Evolutionary conservation across 2,888 invertebrate genomes (phyloP).

Genomic region (Osmoderma eremita): DNA sequence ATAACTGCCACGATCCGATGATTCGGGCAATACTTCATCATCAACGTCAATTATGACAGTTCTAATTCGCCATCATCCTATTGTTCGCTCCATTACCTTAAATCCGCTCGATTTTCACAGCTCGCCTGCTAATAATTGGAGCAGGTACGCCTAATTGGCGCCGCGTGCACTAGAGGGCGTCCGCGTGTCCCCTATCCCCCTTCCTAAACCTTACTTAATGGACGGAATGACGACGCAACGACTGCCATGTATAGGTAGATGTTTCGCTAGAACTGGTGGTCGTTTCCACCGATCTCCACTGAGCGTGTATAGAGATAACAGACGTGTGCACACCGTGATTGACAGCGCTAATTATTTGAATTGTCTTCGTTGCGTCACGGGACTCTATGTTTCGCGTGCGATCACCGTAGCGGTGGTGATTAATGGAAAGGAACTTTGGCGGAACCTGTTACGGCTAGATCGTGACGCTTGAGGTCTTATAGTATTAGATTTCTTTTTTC

Average conservation of each 20-base stretch:
- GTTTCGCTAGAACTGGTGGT: constrained; percentile 12
- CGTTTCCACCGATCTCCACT: background rate
- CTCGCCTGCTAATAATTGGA: constrained; percentile 1
- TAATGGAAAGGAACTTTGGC: constrained; percentile 3
- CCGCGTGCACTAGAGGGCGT: background rate
- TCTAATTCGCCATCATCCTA: too few relatives aligned
- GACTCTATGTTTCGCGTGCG: constrained; percentile 3
- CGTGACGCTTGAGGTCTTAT: too few relatives aligned
- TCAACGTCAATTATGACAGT: too few relatives aligned
- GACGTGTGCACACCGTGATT: constrained; percentile 1
- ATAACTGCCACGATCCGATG: too few relatives aligned
- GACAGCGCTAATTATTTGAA: constrained; percentile 34
- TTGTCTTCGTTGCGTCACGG: constrained; percentile 23
- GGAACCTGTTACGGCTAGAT: constrained; percentile 18
- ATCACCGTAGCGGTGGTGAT: constrained; percentile 18
- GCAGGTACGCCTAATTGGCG: constrained; percentile 5
- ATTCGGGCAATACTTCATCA: too few relatives aligned
- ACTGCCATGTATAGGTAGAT: background rate
- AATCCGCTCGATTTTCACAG: background rate
- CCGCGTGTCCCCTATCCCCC: background rate
- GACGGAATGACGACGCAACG: constrained; percentile 1
- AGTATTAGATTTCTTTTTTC: too few relatives aligned
- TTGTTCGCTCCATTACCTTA: too few relatives aligned
- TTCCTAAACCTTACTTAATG: constrained; percentile 7
- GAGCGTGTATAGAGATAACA: constrained; percentile 28